Base-by-base conservation (phyloP, 2,888 invertebrate species). In the Cosmia pyralina region DNA sequence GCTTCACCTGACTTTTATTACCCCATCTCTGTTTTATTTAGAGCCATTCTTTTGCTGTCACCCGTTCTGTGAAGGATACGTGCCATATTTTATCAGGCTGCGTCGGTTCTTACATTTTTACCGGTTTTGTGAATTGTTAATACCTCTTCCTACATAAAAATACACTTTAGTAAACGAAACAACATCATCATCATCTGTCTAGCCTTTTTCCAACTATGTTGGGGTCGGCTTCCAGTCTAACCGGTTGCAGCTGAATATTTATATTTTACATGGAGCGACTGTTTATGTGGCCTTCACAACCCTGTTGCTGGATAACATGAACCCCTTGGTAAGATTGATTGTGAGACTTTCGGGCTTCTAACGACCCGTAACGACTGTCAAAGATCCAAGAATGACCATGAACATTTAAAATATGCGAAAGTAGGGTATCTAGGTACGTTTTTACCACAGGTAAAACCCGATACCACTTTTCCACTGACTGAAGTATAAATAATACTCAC, bases 1-100 rank as follows among this genome's bases (percentile, higher is more conserved):
- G 75, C 78, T 79, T 79, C 82, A 87, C 81, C 82, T 87, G 85
- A 83, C 81, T 84, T 87, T 85, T 88, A 87, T 85, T 83, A 69
- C 75, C 64, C 67, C 79, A 74, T 83, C 74, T 74, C 75, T 78
- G 68, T 85, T 85, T 84, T 87, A 85, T 87, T 85, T 83, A 72
- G 68, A 75, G 13, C 79, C 80, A 87, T 87, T 84, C 74, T 84
- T 85, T 82, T 71, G 74, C 77, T 79, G 77, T 81, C 83, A 69
- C 76, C 28, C 74, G 59, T 59, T 73, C 81, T 75, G 78, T 79
- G 81, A 82, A 78, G 67, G 74, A 75, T 79, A 74, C 77, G 50
- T 67, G 70, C 57, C 34, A 62, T 75, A 79, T 81, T 70, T 74
- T 70, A 83, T 69, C 63, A 55, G 44, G 38, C 10, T 52, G 44